A percentile compares a stretch with the other conserved stretches of the same genome.
These are phyloP conservation scores for Drosophila tani DNA, from an alignment of 1,140 invertebrate species.

Conservation along the genomic window DNA sequence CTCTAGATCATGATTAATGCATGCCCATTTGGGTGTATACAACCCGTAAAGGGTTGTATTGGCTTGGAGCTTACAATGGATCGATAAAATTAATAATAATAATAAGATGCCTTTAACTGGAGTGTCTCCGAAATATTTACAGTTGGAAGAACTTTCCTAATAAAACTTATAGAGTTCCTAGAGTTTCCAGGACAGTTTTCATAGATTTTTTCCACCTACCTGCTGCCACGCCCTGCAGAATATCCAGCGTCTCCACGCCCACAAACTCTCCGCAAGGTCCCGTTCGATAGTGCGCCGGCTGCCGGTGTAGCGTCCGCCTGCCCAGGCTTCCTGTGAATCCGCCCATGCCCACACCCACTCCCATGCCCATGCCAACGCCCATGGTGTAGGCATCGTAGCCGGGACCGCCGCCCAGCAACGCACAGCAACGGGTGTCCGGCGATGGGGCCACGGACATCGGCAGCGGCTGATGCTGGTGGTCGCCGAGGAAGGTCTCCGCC, in stretches of 20 bases:
- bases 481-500: constrained; percentile 70
- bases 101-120: neutral
- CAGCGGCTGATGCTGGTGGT: constrained; percentile 55
- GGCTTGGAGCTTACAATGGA: neutral
- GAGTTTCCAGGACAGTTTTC: neutral
- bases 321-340: constrained; percentile 74
- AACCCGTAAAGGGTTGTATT: neutral
- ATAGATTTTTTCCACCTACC: constrained; percentile 54
- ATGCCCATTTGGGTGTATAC: constrained; percentile 4
- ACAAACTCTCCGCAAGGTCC: constrained; percentile 68
- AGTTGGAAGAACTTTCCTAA: neutral
- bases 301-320: constrained; percentile 58
- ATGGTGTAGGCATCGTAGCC: constrained; percentile 51
- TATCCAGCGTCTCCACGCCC: constrained; percentile 80
- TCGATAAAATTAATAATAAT: neutral
- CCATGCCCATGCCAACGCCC: constrained; percentile 29
- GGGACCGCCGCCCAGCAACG: constrained; percentile 51
- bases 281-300: constrained; percentile 49
- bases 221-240: constrained; percentile 78
- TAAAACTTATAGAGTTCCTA: no score
- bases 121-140: no score
- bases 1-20: constrained; percentile 18
- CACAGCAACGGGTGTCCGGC: constrained; percentile 77
- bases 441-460: constrained; percentile 69
- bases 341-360: constrained; percentile 10